Base-by-base conservation (phyloP, 2,888 invertebrate species). In the Eretmocerus hayati region DNA sequence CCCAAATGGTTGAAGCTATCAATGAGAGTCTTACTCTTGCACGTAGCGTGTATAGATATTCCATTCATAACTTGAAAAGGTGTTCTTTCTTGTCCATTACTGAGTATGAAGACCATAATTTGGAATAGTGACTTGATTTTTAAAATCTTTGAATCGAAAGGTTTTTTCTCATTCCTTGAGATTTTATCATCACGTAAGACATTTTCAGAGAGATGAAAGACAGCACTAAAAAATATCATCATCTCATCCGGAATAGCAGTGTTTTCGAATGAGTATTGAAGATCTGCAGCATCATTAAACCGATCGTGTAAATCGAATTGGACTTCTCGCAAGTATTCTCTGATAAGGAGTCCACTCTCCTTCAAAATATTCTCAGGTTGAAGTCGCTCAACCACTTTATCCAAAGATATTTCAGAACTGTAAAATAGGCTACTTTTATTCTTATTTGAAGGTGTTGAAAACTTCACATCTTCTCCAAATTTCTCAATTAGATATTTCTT, bases 11-110 rank as follows among this genome's bases (percentile, higher is more conserved):
- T 50, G 9, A 54, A 31, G n/a, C 48, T 42, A 3, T 44, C 42
- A 3, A 54, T 48, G 3, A 54, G 19, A 32, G 37, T 39, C 40
- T 42, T 42, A 39, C 42, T 54, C 42, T 40, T 54, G 36, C 46
- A 40, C 4, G 46, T 33, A 22, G 11, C 36, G 42, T 54, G 45
- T 15, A 51, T 36, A 20, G 44, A 15, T 38, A 52, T 22, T 5
- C 44, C 56, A 18, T 35, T 50, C 35, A 48, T 46, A 13, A 56
- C 46, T 31, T 54, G 56, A 5, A 56, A 44, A 36, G 54, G 54
- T 6, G 56, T 56, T 54, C 42, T 49, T 20, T 47, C 43, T 9
- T 31, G 23, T 11, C 50, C 50, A 45, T 46, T 46, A 20, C 52
- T 44, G 11, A 46, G 22, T 31, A 54, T 50, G 37, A 42, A 54